Base-by-base conservation (phyloP, 1,140 invertebrate genomes). In the Calycopis cecrops region DNA sequence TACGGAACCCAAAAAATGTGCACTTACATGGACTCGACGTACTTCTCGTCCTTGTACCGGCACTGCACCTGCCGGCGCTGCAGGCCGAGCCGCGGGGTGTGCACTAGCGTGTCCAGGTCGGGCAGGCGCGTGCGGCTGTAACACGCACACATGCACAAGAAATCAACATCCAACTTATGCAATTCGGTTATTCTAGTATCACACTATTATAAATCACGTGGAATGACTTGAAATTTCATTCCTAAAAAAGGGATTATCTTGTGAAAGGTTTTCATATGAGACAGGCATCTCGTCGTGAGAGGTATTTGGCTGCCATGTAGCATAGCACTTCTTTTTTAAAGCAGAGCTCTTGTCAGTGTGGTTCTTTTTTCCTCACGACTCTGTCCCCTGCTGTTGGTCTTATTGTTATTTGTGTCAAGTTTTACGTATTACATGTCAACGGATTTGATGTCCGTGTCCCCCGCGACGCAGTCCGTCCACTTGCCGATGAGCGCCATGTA, bases 1-100 rank as follows among this genome's bases (percentile, higher is more conserved):
- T 16, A 9, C n/a, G 12, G 17, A 9, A 12, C 3, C 17, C 8
- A 9, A 9, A 44, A 14, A 12, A 44, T 16, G 40, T 12, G 40
- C n/a, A 75, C 80, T 79, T 64, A 83, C 82, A 84, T 76, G 14
- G 69, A 56, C 52, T 86, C 80, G 1, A 82, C 77, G 48, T 79
- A 81, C 11, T 62, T 66, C 37, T 78, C 80, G 33, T 79, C 73
- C 59, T 76, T 85, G 35, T 55, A 66, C 7, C 77, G 76, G 56
- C 82, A 85, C 51, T 85, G 77, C 51, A 85, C 79, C 54, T 82
- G 79, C 8, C 82, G 70, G 6, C 74, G 64, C 55, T 85, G 82
- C 40, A 85, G 53, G 9, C 82, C 82, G n/a, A 85, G 70, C 0
- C 76, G 66, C 0, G 82, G 82, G 0, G 77, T 76, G 50, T 85